Conservation (phyloP, 2,888 invertebrate species). For the Diabrotica balteata region DNA sequence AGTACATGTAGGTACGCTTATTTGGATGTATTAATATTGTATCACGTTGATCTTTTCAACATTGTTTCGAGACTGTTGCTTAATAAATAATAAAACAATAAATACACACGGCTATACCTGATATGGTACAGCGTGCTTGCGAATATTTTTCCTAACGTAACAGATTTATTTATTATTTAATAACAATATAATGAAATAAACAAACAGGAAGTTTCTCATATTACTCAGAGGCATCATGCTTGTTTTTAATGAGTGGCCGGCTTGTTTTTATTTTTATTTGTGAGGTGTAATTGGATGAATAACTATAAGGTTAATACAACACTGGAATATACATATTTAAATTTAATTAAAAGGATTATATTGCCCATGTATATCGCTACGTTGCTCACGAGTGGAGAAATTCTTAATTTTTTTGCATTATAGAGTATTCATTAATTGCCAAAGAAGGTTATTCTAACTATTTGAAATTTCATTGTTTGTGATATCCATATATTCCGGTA, state of each 20-base stretch:
- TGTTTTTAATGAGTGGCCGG: not conserved
- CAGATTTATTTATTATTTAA: conserved; percentile 3
- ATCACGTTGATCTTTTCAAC: not conserved
- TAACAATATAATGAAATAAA: conserved; percentile 2
- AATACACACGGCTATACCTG: not conserved
- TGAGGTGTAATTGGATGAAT: too few relatives aligned
- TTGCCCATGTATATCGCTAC: too few relatives aligned
- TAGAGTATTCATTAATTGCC: too few relatives aligned
- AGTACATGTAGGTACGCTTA: conserved; percentile 8
- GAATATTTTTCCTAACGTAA: conserved; percentile 6
- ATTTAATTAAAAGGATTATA: too few relatives aligned
- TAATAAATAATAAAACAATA: not conserved
- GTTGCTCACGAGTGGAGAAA: too few relatives aligned
- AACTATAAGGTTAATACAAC: too few relatives aligned
- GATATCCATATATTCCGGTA: too few relatives aligned
- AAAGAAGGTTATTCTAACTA: too few relatives aligned
- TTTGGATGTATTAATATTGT: conserved; percentile 3
- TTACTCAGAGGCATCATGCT: not conserved
- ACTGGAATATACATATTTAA: too few relatives aligned
- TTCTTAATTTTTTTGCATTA: too few relatives aligned
- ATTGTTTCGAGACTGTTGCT: conserved; percentile 3
- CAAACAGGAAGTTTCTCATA: conserved; percentile 10
- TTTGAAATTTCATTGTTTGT: too few relatives aligned
- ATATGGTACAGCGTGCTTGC: conserved; percentile 1
- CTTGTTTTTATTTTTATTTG: not conserved